These are phyloP conservation scores for Lingula anatina DNA, from an alignment of 2,888 invertebrate genomes.

Conservation along the genomic window DNA sequence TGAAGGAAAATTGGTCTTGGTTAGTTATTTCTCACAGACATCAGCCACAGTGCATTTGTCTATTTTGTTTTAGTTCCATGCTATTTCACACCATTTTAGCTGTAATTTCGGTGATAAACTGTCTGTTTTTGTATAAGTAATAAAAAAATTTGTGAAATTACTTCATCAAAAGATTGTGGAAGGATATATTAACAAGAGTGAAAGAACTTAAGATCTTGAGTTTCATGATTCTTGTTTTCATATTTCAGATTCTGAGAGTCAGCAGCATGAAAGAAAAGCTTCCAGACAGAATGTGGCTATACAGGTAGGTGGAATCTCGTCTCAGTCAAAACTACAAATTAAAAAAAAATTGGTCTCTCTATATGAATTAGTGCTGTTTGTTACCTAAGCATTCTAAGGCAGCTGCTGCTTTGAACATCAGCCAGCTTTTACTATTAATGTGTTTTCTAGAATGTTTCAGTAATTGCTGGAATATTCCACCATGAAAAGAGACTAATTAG, in stretches of 20 bases:
- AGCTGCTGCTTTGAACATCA: not conserved
- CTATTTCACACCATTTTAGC: too few species aligned
- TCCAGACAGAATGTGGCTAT: constrained; percentile 74
- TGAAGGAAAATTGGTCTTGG: too few species aligned
- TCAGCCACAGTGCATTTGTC: too few species aligned
- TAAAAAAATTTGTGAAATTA: too few species aligned
- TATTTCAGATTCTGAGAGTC: constrained; percentile 7
- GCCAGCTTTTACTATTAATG: not conserved
- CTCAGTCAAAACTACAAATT: too few species aligned
- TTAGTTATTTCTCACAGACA: too few species aligned
- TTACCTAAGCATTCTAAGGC: not conserved
- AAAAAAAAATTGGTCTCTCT: not conserved
- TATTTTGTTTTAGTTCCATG: too few species aligned
- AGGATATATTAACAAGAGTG: too few species aligned
- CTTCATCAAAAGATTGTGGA: too few species aligned
- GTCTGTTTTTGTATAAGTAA: too few species aligned
- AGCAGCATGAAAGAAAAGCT: constrained; percentile 47
- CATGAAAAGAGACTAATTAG: too few species aligned
- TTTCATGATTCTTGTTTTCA: not conserved
- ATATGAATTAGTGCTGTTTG: not conserved
- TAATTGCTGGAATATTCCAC: not conserved
- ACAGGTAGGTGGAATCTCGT: constrained; percentile 50
- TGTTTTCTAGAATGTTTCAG: not conserved
- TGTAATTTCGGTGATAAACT: too few species aligned
- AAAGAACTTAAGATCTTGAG: not conserved